phyloP scores from a whole-genome alignment of 1,140 invertebrate genomes.

The Parasteatoda tepidariorum region DNA sequence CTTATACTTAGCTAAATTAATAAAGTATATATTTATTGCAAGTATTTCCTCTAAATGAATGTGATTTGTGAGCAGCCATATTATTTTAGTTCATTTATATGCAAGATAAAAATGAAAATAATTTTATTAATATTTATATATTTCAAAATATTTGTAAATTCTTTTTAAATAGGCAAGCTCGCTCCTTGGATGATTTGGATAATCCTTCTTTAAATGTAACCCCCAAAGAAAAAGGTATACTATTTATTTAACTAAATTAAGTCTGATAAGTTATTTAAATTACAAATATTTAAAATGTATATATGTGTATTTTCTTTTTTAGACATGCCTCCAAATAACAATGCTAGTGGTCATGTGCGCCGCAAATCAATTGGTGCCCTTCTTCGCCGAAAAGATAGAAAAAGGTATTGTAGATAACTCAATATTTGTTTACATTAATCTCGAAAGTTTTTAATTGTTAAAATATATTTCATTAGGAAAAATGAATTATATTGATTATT shows the following conservation, averaged over 20 bases:
- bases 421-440: no score
- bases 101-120: no score
- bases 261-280: not conserved
- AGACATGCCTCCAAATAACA: not conserved
- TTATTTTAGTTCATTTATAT: no score
- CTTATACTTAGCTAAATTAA: no score
- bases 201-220: not conserved
- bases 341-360: constrained; percentile 2
- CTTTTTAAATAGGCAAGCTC: not conserved
- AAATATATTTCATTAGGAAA: no score
- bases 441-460: no score
- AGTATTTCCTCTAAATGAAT: no score
- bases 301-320: not conserved
- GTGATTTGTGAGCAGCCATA: no score
- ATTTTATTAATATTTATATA: no score
- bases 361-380: constrained; percentile 39
- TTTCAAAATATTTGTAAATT: not conserved
- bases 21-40: no score
- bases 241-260: not conserved
- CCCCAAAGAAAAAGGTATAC: not conserved
- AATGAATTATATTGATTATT: no score
- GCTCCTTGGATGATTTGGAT: not conserved
- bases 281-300: not conserved
- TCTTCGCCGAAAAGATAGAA: constrained; percentile 31
- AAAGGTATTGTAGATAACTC: no score